A percentile compares a stretch with the other conserved stretches of the same genome.
These are phyloP conservation scores for Cheilosia urbana DNA, from an alignment of 2,888 invertebrate species.

Conservation along the genomic window DNA sequence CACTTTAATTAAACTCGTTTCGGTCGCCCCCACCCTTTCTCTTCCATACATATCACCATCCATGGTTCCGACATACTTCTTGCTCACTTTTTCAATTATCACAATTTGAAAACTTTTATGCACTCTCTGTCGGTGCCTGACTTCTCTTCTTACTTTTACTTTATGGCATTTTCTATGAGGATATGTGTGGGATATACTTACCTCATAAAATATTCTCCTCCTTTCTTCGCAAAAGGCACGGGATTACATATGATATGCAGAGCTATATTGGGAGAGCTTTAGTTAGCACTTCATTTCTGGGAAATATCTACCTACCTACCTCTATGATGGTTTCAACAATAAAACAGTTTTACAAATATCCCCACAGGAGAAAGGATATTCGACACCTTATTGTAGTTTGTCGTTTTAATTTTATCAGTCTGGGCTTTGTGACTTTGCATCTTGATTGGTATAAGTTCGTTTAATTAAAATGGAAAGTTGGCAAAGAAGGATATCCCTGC, in stretches of 20 bases:
- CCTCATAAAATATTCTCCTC: slow-evolving; percentile 15
- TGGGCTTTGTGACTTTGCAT: neutral
- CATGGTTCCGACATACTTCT: slow-evolving; percentile 25
- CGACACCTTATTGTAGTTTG: slow-evolving; percentile 25
- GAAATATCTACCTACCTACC: neutral
- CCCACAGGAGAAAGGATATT: slow-evolving; percentile 13
- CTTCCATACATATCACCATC: neutral
- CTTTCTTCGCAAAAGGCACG: neutral
- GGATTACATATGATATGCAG: neutral
- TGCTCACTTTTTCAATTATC: slow-evolving; percentile 51
- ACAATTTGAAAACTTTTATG: slow-evolving; percentile 40
- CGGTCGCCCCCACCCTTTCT: neutral
- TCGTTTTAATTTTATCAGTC: slow-evolving; percentile 26
- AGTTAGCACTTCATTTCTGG: slow-evolving; percentile 28
- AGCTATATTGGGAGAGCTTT: neutral
- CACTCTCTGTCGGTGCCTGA: neutral
- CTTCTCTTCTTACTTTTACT: neutral
- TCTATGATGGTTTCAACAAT: neutral
- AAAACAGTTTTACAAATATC: slow-evolving; percentile 2
- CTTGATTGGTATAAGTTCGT: slow-evolving; percentile 4
- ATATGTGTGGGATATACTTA: slow-evolving; percentile 21
- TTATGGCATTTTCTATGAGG: slow-evolving; percentile 23
- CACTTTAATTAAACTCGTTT: slow-evolving; percentile 46
- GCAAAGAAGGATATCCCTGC: neutral
- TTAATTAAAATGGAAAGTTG: neutral